Conservation (phyloP, 2,113 vertebrate genomes). For the Collichthys lucidus region DNA sequence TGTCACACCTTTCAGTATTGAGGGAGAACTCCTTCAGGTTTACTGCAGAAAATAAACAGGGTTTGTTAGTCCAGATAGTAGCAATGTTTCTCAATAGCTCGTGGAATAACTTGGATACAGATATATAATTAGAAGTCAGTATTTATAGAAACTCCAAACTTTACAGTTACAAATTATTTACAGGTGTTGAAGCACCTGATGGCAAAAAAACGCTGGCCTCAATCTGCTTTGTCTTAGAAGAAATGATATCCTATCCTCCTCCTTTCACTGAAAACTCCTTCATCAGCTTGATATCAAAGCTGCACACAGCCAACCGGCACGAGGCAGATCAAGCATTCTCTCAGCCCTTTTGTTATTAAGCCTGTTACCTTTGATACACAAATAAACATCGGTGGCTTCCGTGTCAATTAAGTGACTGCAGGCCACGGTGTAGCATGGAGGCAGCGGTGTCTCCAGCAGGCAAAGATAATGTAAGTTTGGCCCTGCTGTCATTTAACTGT, state of each 20-base stretch:
- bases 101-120: neutral
- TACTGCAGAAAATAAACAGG: neutral
- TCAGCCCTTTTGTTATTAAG: neutral
- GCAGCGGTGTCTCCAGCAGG: neutral
- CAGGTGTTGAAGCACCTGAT: constrained; percentile 19
- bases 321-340: constrained; percentile 12
- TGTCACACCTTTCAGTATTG: neutral
- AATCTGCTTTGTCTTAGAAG: constrained; percentile 5
- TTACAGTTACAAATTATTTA: constrained; percentile 14
- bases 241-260: constrained; percentile 1
- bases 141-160: neutral
- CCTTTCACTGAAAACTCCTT: constrained; percentile 7
- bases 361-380: constrained; percentile 21
- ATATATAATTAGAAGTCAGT: constrained; percentile 1
- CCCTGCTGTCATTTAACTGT: constrained; percentile 20
- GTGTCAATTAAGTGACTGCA: constrained; percentile 23
- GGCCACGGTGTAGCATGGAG: neutral
- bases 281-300: constrained; percentile 34
- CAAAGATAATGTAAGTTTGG: constrained; percentile 16
- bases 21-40: neutral
- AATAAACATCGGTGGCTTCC: constrained; percentile 8
- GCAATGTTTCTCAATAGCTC: neutral
- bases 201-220: neutral
- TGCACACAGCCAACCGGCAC: constrained; percentile 6
- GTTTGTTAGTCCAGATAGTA: neutral